Conservation (phyloP, 2,888 invertebrate genomes). For the Agrilus mali region DNA sequence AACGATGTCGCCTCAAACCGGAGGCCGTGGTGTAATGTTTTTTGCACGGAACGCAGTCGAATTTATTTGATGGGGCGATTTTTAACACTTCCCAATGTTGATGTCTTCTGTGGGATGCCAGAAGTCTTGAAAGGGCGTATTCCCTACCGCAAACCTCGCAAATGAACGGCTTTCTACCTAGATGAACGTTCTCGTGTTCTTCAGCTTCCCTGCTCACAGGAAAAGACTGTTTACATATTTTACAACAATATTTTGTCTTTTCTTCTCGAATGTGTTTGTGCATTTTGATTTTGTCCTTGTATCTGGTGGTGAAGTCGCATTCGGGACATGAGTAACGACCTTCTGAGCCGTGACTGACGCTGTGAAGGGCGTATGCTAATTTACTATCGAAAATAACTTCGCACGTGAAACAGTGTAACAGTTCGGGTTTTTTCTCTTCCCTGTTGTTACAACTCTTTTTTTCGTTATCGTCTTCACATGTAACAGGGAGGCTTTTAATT, state of each 20-base stretch:
- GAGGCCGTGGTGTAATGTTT: constrained; percentile 29
- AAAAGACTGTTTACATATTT: constrained; percentile 36
- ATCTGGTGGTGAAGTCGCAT: constrained; percentile 24
- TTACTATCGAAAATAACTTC: constrained; percentile 25
- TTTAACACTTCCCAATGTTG: constrained; percentile 37
- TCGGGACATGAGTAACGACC: constrained; percentile 25
- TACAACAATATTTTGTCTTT: constrained; percentile 36
- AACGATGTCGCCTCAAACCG: constrained; percentile 25
- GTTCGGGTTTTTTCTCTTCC: constrained; percentile 27
- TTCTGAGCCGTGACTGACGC: constrained; percentile 23
- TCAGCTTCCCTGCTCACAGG: constrained; percentile 37
- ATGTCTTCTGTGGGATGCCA: constrained; percentile 37
- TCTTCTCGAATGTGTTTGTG: constrained; percentile 30
- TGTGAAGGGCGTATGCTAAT: constrained; percentile 26
- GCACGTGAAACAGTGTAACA: constrained; percentile 27
- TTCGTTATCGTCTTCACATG: constrained; percentile 10
- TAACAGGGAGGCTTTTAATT: no score
- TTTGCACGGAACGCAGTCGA: constrained; percentile 29
- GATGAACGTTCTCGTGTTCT: constrained; percentile 35
- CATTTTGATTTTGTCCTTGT: constrained; percentile 26
- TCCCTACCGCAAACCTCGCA: constrained; percentile 42
- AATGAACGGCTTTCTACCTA: constrained; percentile 38
- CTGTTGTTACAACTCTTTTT: constrained; percentile 28
- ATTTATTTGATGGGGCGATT: constrained; percentile 30
- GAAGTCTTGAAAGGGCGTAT: constrained; percentile 40